Conservation (phyloP, 2,113 vertebrate genomes). For the Pagrus major region DNA sequence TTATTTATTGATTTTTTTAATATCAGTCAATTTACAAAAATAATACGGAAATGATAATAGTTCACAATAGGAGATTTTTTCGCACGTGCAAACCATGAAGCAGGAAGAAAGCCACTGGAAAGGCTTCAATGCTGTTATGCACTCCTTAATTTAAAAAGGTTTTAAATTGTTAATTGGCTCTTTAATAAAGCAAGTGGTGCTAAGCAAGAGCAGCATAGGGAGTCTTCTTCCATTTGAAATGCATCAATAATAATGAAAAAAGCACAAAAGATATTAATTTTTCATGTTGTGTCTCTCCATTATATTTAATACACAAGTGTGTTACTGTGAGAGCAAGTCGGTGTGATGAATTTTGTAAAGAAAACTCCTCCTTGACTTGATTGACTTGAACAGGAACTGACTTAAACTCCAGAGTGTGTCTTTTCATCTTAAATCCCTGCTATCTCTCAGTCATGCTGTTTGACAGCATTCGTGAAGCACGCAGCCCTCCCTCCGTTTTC, state of each 20-base stretch:
- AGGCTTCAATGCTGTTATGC: constrained; percentile 52
- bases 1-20: constrained; percentile 22
- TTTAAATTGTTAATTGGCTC: constrained; percentile 74
- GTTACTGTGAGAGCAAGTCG: constrained; percentile 59
- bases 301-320: constrained; percentile 65
- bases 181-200: constrained; percentile 74
- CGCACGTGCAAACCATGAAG: constrained; percentile 14
- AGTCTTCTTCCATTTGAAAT: constrained; percentile 70
- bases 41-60: constrained; percentile 21
- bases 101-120: constrained; percentile 32
- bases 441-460: constrained; percentile 45
- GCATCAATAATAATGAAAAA: constrained; percentile 75
- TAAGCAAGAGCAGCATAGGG: constrained; percentile 59
- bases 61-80: constrained; percentile 29
- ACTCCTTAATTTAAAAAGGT: constrained; percentile 54
- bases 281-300: constrained; percentile 62
- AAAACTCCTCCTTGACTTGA: constrained; percentile 59
- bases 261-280: constrained; percentile 69
- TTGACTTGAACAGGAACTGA: constrained; percentile 67
- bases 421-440: constrained; percentile 54
- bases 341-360: constrained; percentile 73
- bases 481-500: constrained; percentile 6
- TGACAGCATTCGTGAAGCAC: constrained; percentile 50
- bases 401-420: constrained; percentile 48
- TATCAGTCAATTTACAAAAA: constrained; percentile 21